Evolutionary conservation across 2,888 invertebrate species (phyloP).

Genomic region (Heliothis peltigera): DNA sequence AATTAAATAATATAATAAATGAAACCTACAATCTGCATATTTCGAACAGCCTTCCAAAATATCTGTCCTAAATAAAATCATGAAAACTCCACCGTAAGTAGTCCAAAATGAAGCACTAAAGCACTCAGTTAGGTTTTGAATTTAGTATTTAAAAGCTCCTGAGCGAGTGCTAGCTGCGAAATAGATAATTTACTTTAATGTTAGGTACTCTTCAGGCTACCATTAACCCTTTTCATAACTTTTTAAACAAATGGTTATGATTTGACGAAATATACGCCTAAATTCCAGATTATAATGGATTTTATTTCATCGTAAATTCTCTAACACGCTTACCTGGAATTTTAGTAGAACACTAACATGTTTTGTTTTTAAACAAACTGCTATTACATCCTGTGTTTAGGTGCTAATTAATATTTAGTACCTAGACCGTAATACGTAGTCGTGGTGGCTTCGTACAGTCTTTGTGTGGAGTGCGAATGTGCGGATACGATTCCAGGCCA

Average conservation of each 20-base stretch:
- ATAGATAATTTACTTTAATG: conserved; percentile 40
- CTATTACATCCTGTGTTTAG: neutral
- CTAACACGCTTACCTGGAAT: neutral
- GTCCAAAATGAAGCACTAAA: conserved; percentile 28
- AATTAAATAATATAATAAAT: neutral
- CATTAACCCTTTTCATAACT: conserved; percentile 42
- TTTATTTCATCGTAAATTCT: neutral
- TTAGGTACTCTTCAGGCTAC: conserved; percentile 15
- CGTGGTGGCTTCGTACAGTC: too few relatives aligned
- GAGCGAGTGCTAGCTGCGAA: conserved; percentile 20
- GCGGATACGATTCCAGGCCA: too few relatives aligned
- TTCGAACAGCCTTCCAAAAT: conserved; percentile 16
- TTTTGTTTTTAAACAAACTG: neutral
- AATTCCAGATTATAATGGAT: conserved; percentile 2
- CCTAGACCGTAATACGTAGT: too few relatives aligned
- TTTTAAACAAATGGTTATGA: conserved; percentile 19
- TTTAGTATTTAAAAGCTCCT: conserved; percentile 34
- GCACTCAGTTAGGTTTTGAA: conserved; percentile 21
- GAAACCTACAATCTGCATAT: conserved; percentile 8
- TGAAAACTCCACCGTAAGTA: conserved; percentile 37
- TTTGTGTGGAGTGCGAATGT: too few relatives aligned
- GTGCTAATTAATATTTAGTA: neutral
- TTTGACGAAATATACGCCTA: conserved; percentile 4
- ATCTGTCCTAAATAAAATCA: conserved; percentile 26
- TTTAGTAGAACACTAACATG: neutral